Base-by-base conservation (phyloP, 2,797 vertebrate genomes). In the Lacerta agilis region DNA sequence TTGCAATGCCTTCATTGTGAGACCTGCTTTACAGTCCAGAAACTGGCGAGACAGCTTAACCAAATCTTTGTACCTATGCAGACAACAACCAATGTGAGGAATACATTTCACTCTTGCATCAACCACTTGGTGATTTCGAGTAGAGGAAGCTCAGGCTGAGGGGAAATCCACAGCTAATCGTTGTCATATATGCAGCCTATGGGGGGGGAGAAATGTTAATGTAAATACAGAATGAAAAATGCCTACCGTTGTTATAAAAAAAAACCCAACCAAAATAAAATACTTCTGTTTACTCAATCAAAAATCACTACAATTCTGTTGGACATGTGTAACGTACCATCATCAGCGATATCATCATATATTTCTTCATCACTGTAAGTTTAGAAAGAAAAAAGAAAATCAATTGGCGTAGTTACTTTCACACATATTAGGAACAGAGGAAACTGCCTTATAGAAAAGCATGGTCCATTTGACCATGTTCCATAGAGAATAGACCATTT, bases 111-210 rank as follows among this genome's bases (percentile, higher is more conserved):
- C 1, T 87, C 49, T 85, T 27, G 82, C 20, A 86, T 36, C 77
- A 66, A 58, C 25, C 88, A 76, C 13, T 45, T 89, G 78, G 55
- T 92, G 92, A 82, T 72, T 23, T 4, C 29, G 67, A 86, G 58
- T 83, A 73, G 66, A 3, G 69, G 77, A 90, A 79, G 2, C 1
- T 61, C 67, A 82, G 18, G 79, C 15, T 86, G 92, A 33, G 75
- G 85, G 33, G 0, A 88, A 20, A 82, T 58, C 64, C 64, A 86
- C 77, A 1, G 15, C 58, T 96, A 98, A 87, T 98, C 97, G 1
- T 98, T 99, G 94, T 98, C 98, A 82, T 98, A 99, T 96, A 99
- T 98, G 91, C 96, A 98, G 80, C 97, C 98, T 99, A 97, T 81
- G 93, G 90, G 81, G 33, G 85, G 95, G 27, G 3, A 91, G 92